Evolutionary conservation across 2,888 invertebrate species (phyloP), one percentile per base, ranked within the genome.

Genomic region (Amphimallon solstitiale): DNA sequence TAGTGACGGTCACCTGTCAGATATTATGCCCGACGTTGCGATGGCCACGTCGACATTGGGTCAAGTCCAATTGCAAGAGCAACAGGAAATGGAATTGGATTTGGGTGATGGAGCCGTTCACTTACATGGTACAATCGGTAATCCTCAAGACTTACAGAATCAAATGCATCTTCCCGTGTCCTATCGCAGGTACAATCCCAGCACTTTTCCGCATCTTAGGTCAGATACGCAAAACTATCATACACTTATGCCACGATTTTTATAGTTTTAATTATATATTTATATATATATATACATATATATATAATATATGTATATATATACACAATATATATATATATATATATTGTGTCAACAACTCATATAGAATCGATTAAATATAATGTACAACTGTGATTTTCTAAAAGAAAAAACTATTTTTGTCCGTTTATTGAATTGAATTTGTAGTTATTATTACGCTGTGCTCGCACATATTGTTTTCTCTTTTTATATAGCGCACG

Each of bases 11-110:
- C 90, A 90, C 75, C 83, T 92, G 68, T 89, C 92, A 17, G 93
- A 93, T 69, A 90, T 92, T 76, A 94, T 95, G 89, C 95, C 95
- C 0, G 95, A 96, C 83, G 94, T 95, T 74, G 95, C 95, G 12
- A 94, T 95, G 94, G 95, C 95, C 76, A 94, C 90, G 64, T 91
- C 89, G 70, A 92, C 87, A 70, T 86, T 86, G 77, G 90, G 85
- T 4, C 92, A 86, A 80, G 86, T 90, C 77, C 90, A 90, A 81
- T 83, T 89, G 71, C 84, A 84, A 68, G 85, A 86, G 73, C 84
- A 83, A 70, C 86, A 84, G 73, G 88, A 89, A 74, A 84, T 94
- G 78, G 93, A 94, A 80, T 83, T 95, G 74, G 94, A 94, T 82
- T 86, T 95, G 71, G 95, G 95, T 0, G 95, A 95, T 77, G 93